Base-by-base conservation (phyloP, 1,140 invertebrate species). In the Solenopsis invicta region DNA sequence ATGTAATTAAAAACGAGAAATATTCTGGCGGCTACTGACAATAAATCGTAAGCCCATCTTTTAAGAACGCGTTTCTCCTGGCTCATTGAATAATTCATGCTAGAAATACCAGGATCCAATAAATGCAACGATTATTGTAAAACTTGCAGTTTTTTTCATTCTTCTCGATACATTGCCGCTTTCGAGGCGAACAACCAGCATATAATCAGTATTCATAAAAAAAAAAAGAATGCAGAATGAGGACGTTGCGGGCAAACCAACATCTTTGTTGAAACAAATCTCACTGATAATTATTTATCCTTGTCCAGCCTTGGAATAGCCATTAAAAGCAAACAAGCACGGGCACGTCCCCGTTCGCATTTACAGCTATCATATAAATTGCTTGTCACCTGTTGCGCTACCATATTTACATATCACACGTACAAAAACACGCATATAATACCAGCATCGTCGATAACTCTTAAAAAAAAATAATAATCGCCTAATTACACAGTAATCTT, bases 11-110 rank as follows among this genome's bases (percentile, higher is more conserved):
- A 88, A 82, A 90, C 82, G 94, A 94, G 89, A 92, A 93, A 93
- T 92, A 93, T 76, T 59, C 54, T 88, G 91, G 93, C 92, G 91
- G 92, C 90, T 93, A 94, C 93, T 94, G 93, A 95, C 92, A 95
- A 95, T 95, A 95, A 95, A 95, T 93, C 92, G 90, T 93, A 93
- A 94, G 94, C 92, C 93, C 88, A 94, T 95, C 92, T 95, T 95
- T 95, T 95, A 89, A 93, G 93, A 91, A 85, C 10, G 71, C 69
- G 86, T 84, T 75, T 48, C 69, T 75, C n/a, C 41, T 75, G 41
- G 21, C 41, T 75, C 41, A 61, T 72, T 61, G 41, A 61, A 8
- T 37, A 80, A 48, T 62, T 48, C 41, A n/a, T 16, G n/a, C 37
- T 69, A 71, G n/a, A 21, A 41, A 18, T 4, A 21, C 29, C 16